Base-by-base conservation (phyloP, 2,888 invertebrate genomes). In the Noctuana brunneofusca region DNA sequence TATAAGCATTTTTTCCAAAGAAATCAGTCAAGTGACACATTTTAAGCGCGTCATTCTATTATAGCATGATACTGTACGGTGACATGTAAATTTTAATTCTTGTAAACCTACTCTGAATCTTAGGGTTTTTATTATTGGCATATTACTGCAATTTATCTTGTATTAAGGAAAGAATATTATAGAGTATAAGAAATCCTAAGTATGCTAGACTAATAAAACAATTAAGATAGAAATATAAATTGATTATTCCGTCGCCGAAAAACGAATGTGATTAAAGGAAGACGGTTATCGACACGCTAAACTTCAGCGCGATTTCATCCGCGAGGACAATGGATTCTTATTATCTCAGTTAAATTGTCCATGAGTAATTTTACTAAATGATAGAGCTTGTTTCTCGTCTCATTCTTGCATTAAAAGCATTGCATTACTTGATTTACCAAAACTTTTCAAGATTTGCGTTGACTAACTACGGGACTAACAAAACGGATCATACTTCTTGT, bases 401-500 rank as follows among this genome's bases (percentile, higher is more conserved):
- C 5, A 24, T 24, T 24, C 24, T 24, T 24, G 5, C 24, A 24
- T n/a, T n/a, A n/a, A n/a, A n/a, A n/a, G n/a, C n/a, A n/a, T n/a
- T n/a, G n/a, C n/a, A n/a, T n/a, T n/a, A n/a, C n/a, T n/a, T n/a
- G n/a, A n/a, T n/a, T n/a, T n/a, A n/a, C n/a, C n/a, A n/a, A n/a
- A n/a, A n/a, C n/a, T n/a, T n/a, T n/a, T n/a, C n/a, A n/a, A n/a
- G n/a, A n/a, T n/a, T n/a, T n/a, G n/a, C n/a, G n/a, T n/a, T n/a
- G n/a, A n/a, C n/a, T n/a, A n/a, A n/a, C n/a, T n/a, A n/a, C n/a
- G n/a, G n/a, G n/a, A n/a, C n/a, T n/a, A 22, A 52, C 4, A 41
- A 43, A 48, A 18, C 48, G 18, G 57, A 48, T 49, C 35, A 58
- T 57, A 35, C 49, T 49, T 58, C 49, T 52, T 55, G 18, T 38